phyloP scores from a whole-genome alignment of 2,113 vertebrate species.

The Mionectes macconnelli region DNA sequence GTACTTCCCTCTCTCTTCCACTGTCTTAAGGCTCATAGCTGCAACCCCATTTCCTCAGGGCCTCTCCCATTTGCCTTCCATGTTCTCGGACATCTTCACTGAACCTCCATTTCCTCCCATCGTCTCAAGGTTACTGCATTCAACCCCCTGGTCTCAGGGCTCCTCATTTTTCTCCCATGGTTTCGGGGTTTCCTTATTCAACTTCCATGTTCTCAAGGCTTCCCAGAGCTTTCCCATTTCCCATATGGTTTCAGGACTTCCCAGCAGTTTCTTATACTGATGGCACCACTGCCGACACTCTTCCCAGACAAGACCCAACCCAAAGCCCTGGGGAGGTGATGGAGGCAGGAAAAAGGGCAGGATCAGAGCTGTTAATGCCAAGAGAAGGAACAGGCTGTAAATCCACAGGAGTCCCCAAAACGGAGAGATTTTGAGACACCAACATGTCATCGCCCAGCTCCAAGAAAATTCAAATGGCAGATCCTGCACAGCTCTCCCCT shows the following conservation, averaged over 20 bases:
- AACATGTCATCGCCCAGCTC: neutral
- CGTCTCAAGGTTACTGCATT: neutral
- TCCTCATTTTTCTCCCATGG: neutral
- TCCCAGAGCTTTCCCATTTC: neutral
- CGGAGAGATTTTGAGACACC: neutral
- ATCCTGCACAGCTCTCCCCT: rapidly evolving
- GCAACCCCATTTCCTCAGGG: neutral
- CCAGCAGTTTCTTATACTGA: neutral
- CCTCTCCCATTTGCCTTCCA: neutral
- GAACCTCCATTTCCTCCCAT: neutral
- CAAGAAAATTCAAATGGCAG: neutral
- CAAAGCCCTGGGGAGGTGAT: neutral
- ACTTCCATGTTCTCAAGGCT: neutral
- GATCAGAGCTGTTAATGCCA: rapidly evolving
- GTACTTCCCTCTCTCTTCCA: neutral
- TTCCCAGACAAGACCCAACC: neutral
- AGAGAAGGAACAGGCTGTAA: neutral
- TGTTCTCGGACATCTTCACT: neutral
- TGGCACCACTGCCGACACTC: neutral
- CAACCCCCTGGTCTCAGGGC: neutral
- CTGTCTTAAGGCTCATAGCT: neutral
- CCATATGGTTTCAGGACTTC: neutral
- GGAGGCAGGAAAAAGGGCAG: neutral
- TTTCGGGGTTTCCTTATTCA: neutral
- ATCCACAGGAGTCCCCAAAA: neutral